These are phyloP conservation scores for Choloepus didactylus DNA, from an alignment of 2,797 vertebrate genomes.

Conservation along the genomic window DNA sequence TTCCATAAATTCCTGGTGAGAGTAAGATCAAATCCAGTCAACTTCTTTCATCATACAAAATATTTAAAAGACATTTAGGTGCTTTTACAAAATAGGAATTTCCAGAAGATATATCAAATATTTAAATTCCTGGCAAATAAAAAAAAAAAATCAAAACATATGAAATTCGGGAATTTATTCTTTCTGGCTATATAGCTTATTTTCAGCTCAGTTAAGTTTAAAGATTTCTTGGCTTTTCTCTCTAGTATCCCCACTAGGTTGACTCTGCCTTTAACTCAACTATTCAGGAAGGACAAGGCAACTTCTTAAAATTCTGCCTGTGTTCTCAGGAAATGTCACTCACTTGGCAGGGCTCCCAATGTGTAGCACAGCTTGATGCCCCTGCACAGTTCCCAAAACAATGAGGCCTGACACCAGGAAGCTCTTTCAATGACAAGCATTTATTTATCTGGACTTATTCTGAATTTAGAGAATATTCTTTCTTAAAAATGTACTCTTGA, in stretches of 20 bases:
- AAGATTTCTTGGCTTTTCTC: constrained; percentile 24
- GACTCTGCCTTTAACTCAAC: constrained; percentile 76
- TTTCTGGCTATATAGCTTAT: not conserved
- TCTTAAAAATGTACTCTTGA: constrained; percentile 29
- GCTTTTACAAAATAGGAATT: constrained; percentile 21
- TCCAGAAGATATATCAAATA: not conserved
- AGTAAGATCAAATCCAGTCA: not conserved
- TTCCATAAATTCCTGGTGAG: not conserved
- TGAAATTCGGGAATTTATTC: not conserved
- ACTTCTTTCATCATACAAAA: not conserved
- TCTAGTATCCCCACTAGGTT: constrained; percentile 7
- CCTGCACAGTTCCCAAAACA: constrained; percentile 75
- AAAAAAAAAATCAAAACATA: not conserved
- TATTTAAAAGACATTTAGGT: not conserved
- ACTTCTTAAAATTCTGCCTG: constrained; percentile 87
- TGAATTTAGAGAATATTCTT: constrained; percentile 77
- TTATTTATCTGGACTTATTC: constrained; percentile 86
- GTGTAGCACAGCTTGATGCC: constrained; percentile 85
- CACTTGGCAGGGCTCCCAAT: constrained; percentile 86
- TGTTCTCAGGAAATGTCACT: constrained; percentile 87
- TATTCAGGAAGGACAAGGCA: constrained; percentile 86
- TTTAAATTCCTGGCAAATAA: not conserved
- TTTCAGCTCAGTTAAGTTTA: constrained; percentile 30
- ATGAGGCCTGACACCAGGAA: constrained; percentile 83
- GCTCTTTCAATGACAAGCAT: constrained; percentile 86